Percentiles rank a stretch among this genome's conserved stretches.
Conservation (phyloP, 1,140 invertebrate species). For the Solen grandis region DNA sequence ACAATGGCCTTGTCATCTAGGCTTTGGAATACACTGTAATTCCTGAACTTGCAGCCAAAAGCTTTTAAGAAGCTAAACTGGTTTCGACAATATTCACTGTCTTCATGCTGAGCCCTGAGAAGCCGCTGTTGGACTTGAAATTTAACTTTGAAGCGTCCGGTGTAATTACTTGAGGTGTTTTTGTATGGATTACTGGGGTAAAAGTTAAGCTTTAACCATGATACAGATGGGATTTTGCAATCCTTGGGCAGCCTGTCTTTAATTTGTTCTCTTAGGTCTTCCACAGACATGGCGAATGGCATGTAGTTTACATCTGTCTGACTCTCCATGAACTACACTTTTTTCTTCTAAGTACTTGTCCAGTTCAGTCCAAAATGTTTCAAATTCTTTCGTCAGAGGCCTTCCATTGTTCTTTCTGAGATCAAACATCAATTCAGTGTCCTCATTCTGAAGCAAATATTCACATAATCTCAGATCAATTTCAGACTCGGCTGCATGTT, state of each 20-base stretch:
- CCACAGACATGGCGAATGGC: conserved; percentile 41
- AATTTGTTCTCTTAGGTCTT: conserved; percentile 14
- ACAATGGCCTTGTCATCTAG: conserved; percentile 54
- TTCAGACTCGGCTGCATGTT: conserved; percentile 1
- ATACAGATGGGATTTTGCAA: conserved; percentile 9
- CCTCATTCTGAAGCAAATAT: neutral
- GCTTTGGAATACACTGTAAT: neutral
- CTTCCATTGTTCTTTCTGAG: conserved; percentile 1
- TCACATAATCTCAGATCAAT: conserved; percentile 21
- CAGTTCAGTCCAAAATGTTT: conserved; percentile 33
- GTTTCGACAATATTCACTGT: conserved; percentile 15
- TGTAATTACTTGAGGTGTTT: conserved; percentile 30
- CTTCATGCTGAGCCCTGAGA: conserved; percentile 18
- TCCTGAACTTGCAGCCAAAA: conserved; percentile 18
- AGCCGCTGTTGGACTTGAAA: conserved; percentile 43
- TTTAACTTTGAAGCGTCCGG: conserved; percentile 50
- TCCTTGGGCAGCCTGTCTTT: neutral
- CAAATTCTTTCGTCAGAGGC: neutral
- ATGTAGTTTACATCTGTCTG: conserved; percentile 21
- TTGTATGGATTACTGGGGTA: conserved; percentile 26
- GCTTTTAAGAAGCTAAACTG: conserved; percentile 25
- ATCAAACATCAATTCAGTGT: conserved; percentile 20
- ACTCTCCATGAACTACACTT: conserved; percentile 26
- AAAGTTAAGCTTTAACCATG: conserved; percentile 37
- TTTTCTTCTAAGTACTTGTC: conserved; percentile 37